Evolutionary conservation across 2,797 vertebrate species (phyloP).

Genomic region (Danionella dracula): DNA sequence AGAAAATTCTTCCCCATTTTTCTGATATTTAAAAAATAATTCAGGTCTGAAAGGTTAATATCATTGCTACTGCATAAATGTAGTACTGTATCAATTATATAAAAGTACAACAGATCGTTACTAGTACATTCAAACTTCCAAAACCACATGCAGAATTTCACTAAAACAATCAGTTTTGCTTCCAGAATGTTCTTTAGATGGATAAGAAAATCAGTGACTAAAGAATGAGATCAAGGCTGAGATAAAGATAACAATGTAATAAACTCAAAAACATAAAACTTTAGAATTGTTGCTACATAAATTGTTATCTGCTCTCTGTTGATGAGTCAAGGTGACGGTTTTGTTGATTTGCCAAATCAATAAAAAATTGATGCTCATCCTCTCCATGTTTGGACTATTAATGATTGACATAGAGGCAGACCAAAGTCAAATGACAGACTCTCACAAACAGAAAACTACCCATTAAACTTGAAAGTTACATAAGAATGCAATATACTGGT

Average conservation of each 20-base stretch:
- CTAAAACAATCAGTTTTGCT: no score
- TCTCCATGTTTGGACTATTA: not conserved
- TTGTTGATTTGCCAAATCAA: conserved; percentile 49
- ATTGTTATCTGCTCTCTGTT: conserved; percentile 62
- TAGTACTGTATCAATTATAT: no score
- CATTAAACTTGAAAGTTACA: no score
- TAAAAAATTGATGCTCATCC: no score
- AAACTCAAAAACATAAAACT: not conserved
- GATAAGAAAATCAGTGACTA: not conserved
- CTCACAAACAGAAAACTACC: not conserved
- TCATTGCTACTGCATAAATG: no score
- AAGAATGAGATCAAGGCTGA: not conserved
- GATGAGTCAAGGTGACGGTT: conserved; percentile 66
- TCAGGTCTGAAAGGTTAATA: no score
- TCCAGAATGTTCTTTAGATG: not conserved
- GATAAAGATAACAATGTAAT: not conserved
- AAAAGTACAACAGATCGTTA: no score
- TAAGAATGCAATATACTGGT: no score
- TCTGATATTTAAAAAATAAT: no score
- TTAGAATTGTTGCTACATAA: conserved; percentile 20
- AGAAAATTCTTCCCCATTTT: no score
- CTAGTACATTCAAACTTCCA: no score
- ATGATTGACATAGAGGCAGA: not conserved
- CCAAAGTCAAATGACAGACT: conserved; percentile 5
- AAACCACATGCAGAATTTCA: no score